A percentile compares a stretch with the other conserved stretches of the same genome.
These are phyloP conservation scores for Dicentrarchus labrax DNA, from an alignment of 2,113 vertebrate species.

Conservation along the genomic window DNA sequence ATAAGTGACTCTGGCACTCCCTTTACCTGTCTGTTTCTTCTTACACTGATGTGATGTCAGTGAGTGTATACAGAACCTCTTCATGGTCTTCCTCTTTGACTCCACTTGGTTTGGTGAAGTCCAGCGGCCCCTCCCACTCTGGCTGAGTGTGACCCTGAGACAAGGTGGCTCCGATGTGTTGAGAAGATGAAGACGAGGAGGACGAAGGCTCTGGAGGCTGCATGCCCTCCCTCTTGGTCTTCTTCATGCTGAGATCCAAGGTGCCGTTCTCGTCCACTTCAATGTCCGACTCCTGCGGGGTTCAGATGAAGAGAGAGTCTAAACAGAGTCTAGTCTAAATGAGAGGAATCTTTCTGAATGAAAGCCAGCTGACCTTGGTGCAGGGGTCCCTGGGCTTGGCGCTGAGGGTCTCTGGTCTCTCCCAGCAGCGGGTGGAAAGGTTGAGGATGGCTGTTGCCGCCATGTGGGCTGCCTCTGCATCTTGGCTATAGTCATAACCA, in stretches of 20 bases:
- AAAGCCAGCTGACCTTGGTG: slow-evolving; percentile 84
- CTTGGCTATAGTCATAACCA: slow-evolving; percentile 95
- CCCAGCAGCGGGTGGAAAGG: slow-evolving; percentile 99
- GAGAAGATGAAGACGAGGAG: slow-evolving; percentile 84
- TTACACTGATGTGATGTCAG: background rate
- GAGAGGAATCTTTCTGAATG: background rate
- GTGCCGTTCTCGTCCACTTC: slow-evolving; percentile 98
- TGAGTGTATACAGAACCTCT: slow-evolving; percentile 84
- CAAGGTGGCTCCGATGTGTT: slow-evolving; percentile 86
- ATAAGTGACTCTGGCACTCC: background rate
- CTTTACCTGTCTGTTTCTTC: background rate
- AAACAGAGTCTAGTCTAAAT: background rate
- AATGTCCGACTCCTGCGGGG: slow-evolving; percentile 89
- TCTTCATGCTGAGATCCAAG: slow-evolving; percentile 97
- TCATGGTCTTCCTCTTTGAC: slow-evolving; percentile 94
- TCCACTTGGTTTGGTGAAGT: slow-evolving; percentile 94
- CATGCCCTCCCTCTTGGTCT: slow-evolving; percentile 89
- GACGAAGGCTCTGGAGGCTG: slow-evolving; percentile 89
- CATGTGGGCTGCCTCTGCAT: slow-evolving; percentile 98
- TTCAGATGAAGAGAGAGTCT: background rate
- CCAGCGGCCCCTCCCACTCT: slow-evolving; percentile 95
- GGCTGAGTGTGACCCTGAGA: slow-evolving; percentile 91
- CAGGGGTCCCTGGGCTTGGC: slow-evolving; percentile 89
- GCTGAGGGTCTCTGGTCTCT: slow-evolving; percentile 95
- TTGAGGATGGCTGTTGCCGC: slow-evolving; percentile 98